Evolutionary conservation across 2,113 vertebrate genomes (phyloP).

Genomic region (Smithornis capensis): DNA sequence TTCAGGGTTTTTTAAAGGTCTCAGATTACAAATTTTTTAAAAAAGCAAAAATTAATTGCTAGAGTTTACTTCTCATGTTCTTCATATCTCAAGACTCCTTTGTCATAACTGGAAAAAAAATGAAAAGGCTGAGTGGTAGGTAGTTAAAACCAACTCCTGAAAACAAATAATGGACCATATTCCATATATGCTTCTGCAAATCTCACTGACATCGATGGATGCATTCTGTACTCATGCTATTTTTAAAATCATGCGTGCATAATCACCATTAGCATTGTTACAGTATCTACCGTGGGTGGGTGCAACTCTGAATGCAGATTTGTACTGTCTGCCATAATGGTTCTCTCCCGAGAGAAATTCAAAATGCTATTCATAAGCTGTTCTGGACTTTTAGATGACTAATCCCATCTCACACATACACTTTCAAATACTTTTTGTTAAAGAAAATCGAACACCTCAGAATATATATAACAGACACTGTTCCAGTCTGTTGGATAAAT

Average conservation of each 20-base stretch:
- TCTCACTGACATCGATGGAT: neutral
- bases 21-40: neutral
- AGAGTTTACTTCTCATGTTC: neutral
- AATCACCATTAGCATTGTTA: neutral
- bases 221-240: neutral
- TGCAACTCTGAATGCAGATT: slow-evolving; percentile 24
- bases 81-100: neutral
- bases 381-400: slow-evolving; percentile 29
- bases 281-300: neutral
- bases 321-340: neutral
- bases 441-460: neutral
- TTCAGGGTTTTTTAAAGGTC: neutral
- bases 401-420: neutral
- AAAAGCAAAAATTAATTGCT: neutral
- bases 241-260: slow-evolving; percentile 27
- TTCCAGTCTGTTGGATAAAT: neutral
- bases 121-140: neutral
- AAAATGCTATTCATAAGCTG: slow-evolving; percentile 13
- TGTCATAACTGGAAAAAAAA: neutral
- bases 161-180: neutral
- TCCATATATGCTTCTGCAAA: neutral
- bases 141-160: neutral
- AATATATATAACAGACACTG: neutral
- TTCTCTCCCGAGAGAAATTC: slow-evolving; percentile 8
- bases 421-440: neutral